Percentiles rank a stretch among this genome's conserved stretches.
phyloP scores from a whole-genome alignment of 2,888 invertebrate species.

The Drosophila prostipennis region DNA sequence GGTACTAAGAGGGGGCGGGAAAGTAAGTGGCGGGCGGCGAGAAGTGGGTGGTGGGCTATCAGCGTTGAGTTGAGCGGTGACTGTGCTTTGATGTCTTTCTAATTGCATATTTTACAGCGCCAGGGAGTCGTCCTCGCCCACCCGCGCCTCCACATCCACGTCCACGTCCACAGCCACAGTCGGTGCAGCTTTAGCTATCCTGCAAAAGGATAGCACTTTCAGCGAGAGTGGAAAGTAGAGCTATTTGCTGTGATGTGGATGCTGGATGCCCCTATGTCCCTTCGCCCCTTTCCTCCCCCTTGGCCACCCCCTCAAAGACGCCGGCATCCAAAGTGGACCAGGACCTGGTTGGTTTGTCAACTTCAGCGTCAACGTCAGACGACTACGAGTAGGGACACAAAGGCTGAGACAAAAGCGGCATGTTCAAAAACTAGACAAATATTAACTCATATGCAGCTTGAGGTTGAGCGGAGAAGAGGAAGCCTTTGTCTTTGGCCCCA shows the following conservation, averaged over 20 bases:
- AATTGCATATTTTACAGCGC: constrained; percentile 79
- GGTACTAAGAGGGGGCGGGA: constrained; percentile 1
- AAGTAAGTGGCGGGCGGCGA: constrained; percentile 28
- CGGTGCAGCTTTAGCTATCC: constrained; percentile 45
- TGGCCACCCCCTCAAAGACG: constrained; percentile 31
- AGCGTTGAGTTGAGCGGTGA: constrained; percentile 40
- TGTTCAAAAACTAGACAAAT: constrained; percentile 74
- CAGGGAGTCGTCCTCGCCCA: constrained; percentile 49
- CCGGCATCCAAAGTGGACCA: constrained; percentile 46
- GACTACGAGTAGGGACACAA: constrained; percentile 25
- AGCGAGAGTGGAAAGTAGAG: constrained; percentile 63
- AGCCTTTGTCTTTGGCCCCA: constrained; percentile 29
- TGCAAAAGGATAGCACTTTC: constrained; percentile 59
- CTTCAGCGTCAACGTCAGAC: constrained; percentile 51
- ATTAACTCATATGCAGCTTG: constrained; percentile 64
- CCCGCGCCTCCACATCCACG: constrained; percentile 14
- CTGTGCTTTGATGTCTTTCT: constrained; percentile 75
- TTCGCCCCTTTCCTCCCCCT: background rate
- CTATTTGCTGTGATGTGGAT: constrained; percentile 63
- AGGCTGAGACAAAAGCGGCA: constrained; percentile 62
- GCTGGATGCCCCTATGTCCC: constrained; percentile 21
- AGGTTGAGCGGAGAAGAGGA: constrained; percentile 26
- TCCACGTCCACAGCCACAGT: constrained; percentile 13
- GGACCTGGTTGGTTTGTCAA: constrained; percentile 44
- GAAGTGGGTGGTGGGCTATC: constrained; percentile 13